A percentile compares a stretch with the other conserved stretches of the same genome.
These are phyloP conservation scores for Nycteola revayana DNA, from an alignment of 2,888 invertebrate species.

Conservation along the genomic window DNA sequence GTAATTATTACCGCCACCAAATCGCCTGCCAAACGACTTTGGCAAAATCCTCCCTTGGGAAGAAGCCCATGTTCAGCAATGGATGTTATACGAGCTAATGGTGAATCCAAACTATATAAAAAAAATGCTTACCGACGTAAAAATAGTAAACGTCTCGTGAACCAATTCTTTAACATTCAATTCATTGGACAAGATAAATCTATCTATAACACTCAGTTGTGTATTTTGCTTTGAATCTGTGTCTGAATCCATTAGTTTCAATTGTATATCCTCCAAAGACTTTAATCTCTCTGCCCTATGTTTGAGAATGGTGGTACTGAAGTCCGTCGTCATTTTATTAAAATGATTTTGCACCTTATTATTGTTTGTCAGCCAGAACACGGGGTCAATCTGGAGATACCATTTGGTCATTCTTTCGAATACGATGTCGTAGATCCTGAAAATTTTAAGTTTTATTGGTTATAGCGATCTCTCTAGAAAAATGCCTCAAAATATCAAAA, in stretches of 20 bases:
- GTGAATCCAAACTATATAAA: no score
- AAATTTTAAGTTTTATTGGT: no score
- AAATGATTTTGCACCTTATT: conserved; percentile 33
- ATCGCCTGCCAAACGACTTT: no score
- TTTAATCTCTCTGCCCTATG: conserved; percentile 38
- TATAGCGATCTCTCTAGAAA: no score
- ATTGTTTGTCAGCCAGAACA: conserved; percentile 47
- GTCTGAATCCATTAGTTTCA: conserved; percentile 36
- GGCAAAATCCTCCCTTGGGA: no score
- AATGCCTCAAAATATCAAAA: no score
- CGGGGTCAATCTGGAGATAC: conserved; percentile 62
- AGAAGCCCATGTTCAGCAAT: no score
- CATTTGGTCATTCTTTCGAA: conserved; percentile 67
- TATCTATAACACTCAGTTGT: conserved; percentile 60
- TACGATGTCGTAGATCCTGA: conserved; percentile 52
- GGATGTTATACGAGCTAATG: no score
- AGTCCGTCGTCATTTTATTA: conserved; percentile 26
- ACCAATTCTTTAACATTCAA: conserved; percentile 43
- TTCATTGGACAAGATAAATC: conserved; percentile 57
- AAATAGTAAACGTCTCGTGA: conserved; percentile 61
- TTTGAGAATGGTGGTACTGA: conserved; percentile 38
- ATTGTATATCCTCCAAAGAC: conserved; percentile 30
- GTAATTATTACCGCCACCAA: no score
- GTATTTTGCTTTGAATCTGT: conserved; percentile 47
- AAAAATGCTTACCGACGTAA: conserved; percentile 56